phyloP scores from a whole-genome alignment of 2,888 invertebrate genomes.

The Diaperis boleti region DNA sequence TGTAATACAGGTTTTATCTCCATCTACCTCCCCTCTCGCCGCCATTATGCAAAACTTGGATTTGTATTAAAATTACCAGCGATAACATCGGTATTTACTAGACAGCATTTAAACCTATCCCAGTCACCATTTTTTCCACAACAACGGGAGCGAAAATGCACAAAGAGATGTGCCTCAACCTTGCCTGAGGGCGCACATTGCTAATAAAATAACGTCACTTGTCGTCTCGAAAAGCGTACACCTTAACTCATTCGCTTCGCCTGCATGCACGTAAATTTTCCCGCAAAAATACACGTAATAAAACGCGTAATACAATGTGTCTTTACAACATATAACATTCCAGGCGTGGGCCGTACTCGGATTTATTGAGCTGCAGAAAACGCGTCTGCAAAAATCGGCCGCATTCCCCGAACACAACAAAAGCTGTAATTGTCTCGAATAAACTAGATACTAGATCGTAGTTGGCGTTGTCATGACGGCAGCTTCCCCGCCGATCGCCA shows the following conservation, averaged over 20 bases:
- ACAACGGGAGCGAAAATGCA: background rate
- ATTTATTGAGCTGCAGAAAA: slow-evolving; percentile 29
- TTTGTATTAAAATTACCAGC: too few species aligned
- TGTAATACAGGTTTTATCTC: too few species aligned
- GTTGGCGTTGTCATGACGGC: background rate
- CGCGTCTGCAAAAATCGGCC: slow-evolving; percentile 25
- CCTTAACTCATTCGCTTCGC: background rate
- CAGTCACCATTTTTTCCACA: too few species aligned
- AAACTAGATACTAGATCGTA: background rate
- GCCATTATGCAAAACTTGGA: background rate
- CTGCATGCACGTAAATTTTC: slow-evolving; percentile 15
- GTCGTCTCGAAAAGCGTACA: slow-evolving; percentile 4
- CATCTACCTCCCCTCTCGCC: background rate
- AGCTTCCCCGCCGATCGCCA: slow-evolving; percentile 20
- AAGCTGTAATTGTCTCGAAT: background rate
- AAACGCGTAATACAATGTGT: slow-evolving; percentile 22
- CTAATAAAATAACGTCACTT: slow-evolving; percentile 20
- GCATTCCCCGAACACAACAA: slow-evolving; percentile 17
- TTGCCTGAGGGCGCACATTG: slow-evolving; percentile 13
- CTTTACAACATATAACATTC: slow-evolving; percentile 25
- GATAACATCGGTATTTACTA: too few species aligned
- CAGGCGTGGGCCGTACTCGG: slow-evolving; percentile 28
- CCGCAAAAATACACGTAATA: slow-evolving; percentile 12
- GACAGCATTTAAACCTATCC: too few species aligned
- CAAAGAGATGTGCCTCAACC: slow-evolving; percentile 9